These are phyloP conservation scores for Lamellibrachia luymesi DNA, from an alignment of 1,140 invertebrate species.

Conservation along the genomic window DNA sequence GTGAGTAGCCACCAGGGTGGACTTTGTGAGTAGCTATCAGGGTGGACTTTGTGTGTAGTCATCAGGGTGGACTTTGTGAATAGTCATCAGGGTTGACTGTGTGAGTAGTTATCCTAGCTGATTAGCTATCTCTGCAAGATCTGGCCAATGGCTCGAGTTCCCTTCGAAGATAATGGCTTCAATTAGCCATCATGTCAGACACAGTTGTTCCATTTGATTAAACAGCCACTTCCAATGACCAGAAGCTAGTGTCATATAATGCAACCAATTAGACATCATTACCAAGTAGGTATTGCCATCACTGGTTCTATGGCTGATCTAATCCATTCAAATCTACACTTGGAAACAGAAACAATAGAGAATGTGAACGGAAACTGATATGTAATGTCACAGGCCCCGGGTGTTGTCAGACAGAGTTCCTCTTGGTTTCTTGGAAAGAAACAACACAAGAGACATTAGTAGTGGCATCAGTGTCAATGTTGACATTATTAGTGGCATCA, in stretches of 20 bases:
- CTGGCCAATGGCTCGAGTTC: neutral
- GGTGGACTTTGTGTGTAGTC: neutral
- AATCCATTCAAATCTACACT: neutral
- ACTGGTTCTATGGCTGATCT: neutral
- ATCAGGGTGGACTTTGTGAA: neutral
- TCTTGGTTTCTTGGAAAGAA: too few relatives aligned
- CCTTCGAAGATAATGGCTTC: neutral
- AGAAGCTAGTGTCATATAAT: neutral
- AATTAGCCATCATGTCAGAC: neutral
- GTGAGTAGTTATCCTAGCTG: neutral
- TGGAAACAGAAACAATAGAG: neutral
- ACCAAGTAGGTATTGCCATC: neutral
- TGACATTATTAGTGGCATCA: too few relatives aligned
- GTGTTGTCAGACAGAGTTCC: too few relatives aligned
- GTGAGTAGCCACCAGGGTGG: neutral
- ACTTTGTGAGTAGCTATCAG: neutral
- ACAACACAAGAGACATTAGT: too few relatives aligned
- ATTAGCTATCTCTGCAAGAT: neutral
- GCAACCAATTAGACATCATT: neutral
- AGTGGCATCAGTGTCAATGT: too few relatives aligned
- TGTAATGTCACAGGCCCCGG: too few relatives aligned
- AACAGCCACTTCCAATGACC: neutral
- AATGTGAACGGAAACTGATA: too few relatives aligned
- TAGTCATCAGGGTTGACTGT: neutral
- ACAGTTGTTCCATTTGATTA: neutral